Percentiles rank a stretch among this genome's conserved stretches.
Evolutionary conservation across 2,797 vertebrate species (phyloP).

Genomic region (Hippocampus kuda): DNA sequence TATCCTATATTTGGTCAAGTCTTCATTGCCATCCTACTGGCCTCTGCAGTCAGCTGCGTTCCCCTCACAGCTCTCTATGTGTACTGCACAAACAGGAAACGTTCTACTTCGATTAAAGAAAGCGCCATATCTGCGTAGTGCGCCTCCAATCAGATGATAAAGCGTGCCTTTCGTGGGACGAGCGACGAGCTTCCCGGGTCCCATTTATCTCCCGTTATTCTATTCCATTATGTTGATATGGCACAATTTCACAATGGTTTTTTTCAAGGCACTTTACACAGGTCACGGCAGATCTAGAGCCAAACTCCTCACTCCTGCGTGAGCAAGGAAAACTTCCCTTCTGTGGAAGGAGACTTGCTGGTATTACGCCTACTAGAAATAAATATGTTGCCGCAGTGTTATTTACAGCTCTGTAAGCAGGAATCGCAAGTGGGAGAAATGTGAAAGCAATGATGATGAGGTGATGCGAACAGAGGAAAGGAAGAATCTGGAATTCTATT

Average conservation of each 20-base stretch:
- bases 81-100: slow-evolving; percentile 52
- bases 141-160: neutral
- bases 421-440: neutral
- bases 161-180: neutral
- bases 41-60: slow-evolving; percentile 70
- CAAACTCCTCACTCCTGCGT: neutral
- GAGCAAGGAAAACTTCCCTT: neutral
- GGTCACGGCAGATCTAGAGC: neutral
- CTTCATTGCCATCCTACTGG: slow-evolving; percentile 76
- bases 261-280: slow-evolving; percentile 1
- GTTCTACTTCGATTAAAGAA: neutral
- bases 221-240: neutral
- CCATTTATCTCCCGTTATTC: neutral
- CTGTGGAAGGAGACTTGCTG: neutral
- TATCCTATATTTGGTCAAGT: slow-evolving; percentile 73
- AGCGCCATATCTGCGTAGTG: slow-evolving; percentile 22
- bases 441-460: neutral
- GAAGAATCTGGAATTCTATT: too few species aligned
- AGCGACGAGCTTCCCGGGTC: neutral
- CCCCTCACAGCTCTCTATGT: slow-evolving; percentile 71
- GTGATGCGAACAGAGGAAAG: too few species aligned
- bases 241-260: neutral
- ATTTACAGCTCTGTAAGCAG: too few species aligned
- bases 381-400: too few species aligned
- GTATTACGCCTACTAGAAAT: neutral